phyloP scores from a whole-genome alignment of 2,888 invertebrate genomes.

The Thereva unica region DNA sequence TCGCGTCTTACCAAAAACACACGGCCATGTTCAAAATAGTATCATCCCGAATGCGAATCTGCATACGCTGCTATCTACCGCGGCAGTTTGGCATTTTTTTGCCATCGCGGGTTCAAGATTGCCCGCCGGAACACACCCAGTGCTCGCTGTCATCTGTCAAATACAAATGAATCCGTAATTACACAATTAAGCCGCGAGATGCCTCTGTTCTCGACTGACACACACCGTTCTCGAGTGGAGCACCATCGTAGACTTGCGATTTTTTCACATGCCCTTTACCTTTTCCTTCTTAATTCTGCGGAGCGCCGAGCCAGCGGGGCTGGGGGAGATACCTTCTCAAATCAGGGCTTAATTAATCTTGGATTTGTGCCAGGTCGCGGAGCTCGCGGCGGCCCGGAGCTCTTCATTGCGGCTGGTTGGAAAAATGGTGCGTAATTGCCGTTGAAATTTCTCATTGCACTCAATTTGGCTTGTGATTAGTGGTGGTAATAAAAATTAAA shows the following conservation, averaged over 20 bases:
- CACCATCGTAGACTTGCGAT: not conserved
- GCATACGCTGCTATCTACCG: not conserved
- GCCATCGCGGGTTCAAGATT: conserved; percentile 3
- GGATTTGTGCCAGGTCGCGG: conserved; percentile 38
- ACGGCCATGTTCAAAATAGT: conserved; percentile 14
- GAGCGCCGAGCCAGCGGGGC: not conserved
- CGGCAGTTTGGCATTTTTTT: not conserved
- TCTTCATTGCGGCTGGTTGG: conserved; percentile 32
- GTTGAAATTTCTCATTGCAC: conserved; percentile 30
- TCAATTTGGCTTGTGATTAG: no score
- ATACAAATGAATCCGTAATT: conserved; percentile 43
- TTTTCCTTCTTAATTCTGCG: conserved; percentile 10
- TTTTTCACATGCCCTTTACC: not conserved
- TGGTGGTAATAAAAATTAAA: no score
- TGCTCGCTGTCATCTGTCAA: conserved; percentile 38
- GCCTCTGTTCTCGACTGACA: conserved; percentile 8
- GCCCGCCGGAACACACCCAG: conserved; percentile 24
- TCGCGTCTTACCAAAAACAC: no score
- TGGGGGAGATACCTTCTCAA: conserved; percentile 16
- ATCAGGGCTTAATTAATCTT: conserved; percentile 41
- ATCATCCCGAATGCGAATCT: conserved; percentile 1
- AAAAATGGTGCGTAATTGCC: conserved; percentile 39
- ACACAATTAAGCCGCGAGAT: conserved; percentile 41
- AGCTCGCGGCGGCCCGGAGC: not conserved
- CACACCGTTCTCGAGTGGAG: not conserved